A percentile compares a stretch with the other conserved stretches of the same genome.
These are phyloP conservation scores for Clivina fossor DNA, from an alignment of 2,888 invertebrate genomes.

Conservation along the genomic window DNA sequence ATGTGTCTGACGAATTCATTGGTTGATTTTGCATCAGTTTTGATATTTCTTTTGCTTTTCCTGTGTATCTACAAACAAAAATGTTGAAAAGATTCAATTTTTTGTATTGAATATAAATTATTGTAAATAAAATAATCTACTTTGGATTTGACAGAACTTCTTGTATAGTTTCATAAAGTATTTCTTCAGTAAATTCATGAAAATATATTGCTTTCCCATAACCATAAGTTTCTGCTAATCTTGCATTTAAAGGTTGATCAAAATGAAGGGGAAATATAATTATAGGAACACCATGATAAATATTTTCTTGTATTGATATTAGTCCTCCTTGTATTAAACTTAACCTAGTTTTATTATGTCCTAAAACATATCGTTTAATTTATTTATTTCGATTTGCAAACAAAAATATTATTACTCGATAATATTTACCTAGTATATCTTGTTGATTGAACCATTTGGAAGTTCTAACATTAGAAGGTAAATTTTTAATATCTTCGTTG, in stretches of 20 bases:
- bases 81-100: too few relatives aligned
- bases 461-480: constrained; percentile 17
- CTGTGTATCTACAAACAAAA: constrained; percentile 20
- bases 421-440: constrained; percentile 21
- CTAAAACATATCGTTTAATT: neutral
- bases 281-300: constrained; percentile 24
- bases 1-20: neutral
- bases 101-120: too few relatives aligned
- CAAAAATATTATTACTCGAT: too few relatives aligned
- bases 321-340: constrained; percentile 24
- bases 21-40: constrained; percentile 20
- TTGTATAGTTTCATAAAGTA: constrained; percentile 9
- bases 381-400: too few relatives aligned
- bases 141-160: constrained; percentile 17
- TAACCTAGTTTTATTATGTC: constrained; percentile 21
- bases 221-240: constrained; percentile 5
- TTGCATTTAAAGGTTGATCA: constrained; percentile 17
- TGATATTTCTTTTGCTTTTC: constrained; percentile 7
- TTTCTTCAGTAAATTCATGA: constrained; percentile 9
- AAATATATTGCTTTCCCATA: constrained; percentile 8
- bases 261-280: constrained; percentile 15
- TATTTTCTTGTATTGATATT: constrained; percentile 20
- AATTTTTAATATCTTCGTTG: constrained; percentile 42
- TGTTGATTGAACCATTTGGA: constrained; percentile 29
- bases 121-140: too few relatives aligned